Conservation (phyloP, 2,113 vertebrate species). For the Euleptes europaea region DNA sequence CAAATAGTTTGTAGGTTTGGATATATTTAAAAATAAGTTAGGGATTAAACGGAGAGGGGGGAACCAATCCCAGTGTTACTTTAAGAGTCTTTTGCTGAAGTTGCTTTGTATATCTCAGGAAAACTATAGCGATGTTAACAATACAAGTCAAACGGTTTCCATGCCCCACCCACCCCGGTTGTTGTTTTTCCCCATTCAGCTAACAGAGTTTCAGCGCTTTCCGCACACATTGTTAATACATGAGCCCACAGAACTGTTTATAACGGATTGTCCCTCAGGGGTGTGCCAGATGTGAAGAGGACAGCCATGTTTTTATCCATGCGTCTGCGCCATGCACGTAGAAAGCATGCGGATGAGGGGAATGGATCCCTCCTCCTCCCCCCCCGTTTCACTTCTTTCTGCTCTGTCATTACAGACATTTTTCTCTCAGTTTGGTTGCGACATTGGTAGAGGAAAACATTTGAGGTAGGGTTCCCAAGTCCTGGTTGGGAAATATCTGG, state of each 20-base stretch:
- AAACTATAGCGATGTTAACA: slow-evolving; percentile 5
- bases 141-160: background rate
- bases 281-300: background rate
- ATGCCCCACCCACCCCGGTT: background rate
- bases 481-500: no score
- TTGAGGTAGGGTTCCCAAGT: no score
- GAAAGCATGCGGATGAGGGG: background rate
- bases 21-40: background rate
- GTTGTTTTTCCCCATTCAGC: background rate
- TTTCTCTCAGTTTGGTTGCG: no score
- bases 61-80: background rate
- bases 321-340: background rate
- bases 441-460: no score
- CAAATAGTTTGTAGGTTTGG: background rate
- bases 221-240: background rate
- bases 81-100: background rate
- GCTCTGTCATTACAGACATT: no score
- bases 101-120: background rate
- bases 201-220: no score
- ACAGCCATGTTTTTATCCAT: background rate
- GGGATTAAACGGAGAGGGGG: background rate
- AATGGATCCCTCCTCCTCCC: background rate
- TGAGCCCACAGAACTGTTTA: background rate
- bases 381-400: no score
- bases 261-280: background rate